Base-by-base conservation (phyloP, 2,797 vertebrate species). In the Hylomyscus alleni region DNA sequence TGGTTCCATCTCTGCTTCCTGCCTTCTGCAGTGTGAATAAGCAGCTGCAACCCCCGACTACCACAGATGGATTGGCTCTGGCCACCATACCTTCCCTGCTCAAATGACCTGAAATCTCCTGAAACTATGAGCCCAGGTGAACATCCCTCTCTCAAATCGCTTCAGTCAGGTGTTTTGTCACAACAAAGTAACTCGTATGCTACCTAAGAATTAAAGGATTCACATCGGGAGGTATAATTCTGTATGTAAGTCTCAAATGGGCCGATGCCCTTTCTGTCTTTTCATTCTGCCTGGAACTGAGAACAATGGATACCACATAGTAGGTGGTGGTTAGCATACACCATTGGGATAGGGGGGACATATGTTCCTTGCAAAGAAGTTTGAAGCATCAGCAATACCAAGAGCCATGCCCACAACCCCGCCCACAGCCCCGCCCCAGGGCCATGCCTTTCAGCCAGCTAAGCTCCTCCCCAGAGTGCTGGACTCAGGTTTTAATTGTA, bases 221-320 rank as follows among this genome's bases (percentile, higher is more conserved):
- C 72, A 3, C 12, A 22, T 24, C 4, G 1, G 11, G 88, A 60
- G n/a, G 52, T 0, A 1, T 31, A 14, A 72, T 31, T 78, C 31
- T 90, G 22, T 58, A 50, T 0, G 3, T 13, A n/a, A 60, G 80
- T 17, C 12, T 76, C n/a, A 9, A 0, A 26, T 77, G 9, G 62
- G 50, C 13, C 26, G 4, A 20, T 14, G 9, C 13, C 84, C 34
- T 11, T 75, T 29, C 69, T 58, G 3, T 31, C 22, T 3, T 24
- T 24, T 69, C 24, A 6, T 75, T n/a, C 84, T 67, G 2, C n/a
- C 34, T 3, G 22, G 92, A 86, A 58, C 15, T 37, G 22, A n/a
- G 78, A 52, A 31, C 20, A 12, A 60, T 1, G 6, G 5, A 20
- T 0, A n/a, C 40, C 50, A 15, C 11, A 11, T 4, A 22, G 37